Evolutionary conservation across 2,888 invertebrate species (phyloP), one percentile per base, ranked within the genome.

Genomic region (Hypomecis atomaria): DNA sequence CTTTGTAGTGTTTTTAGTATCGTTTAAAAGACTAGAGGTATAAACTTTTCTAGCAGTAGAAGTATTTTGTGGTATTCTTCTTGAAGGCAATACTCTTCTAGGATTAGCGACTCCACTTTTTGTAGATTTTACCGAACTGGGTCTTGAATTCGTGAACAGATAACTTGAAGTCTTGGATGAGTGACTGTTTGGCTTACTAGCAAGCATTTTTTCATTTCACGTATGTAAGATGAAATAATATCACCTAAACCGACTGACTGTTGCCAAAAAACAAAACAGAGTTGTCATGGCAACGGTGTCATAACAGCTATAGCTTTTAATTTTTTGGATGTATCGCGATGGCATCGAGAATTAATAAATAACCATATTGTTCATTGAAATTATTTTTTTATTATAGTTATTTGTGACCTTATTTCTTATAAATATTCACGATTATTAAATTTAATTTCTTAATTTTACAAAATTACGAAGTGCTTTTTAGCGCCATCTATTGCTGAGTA

Each of bases 41-140:
- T 70, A 79, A 52, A 83, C 84, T 70, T 85, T 88, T 8, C 73
- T 77, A 2, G 78, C 78, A n/a, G 66, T 74, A 0, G 73, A 71
- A 59, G 57, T 42, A 11, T 53, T 67, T 1, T 71, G 48, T 13
- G 71, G 61, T 2, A 75, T 23, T 47, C 76, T 79, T 42, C 79
- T 85, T 0, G 89, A 87, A 4, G 73, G 50, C 0, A 87, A 40
- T 1, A 88, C 74, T 70, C 74, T 87, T 70, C 81, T 87, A 4
- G 84, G 80, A 2, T 72, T 76, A 6, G 65, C 61, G 42, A 61
- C 68, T 69, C 73, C 81, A 0, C 65, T 45, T 55, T 67, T 59
- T 13, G 45, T 69, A 0, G 68, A 56, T 60, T 71, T 74, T 57
- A 64, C 74, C 44, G 59, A 70, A 49, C 56, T 71, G 62, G 54